Evolutionary conservation across 2,888 invertebrate genomes (phyloP).

Genomic region (Eremobia ochroleuca): DNA sequence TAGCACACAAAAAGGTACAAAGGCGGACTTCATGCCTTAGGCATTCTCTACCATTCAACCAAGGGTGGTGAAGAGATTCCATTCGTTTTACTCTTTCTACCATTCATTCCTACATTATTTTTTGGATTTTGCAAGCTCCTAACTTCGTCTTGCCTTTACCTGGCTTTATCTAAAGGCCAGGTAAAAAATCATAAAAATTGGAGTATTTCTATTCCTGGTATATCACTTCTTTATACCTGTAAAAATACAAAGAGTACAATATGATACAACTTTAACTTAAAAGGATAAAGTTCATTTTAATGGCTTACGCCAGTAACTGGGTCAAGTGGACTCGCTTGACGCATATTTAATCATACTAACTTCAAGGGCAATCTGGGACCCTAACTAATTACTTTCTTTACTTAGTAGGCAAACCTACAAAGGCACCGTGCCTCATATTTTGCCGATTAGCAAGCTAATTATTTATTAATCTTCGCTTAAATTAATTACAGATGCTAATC

Average conservation of each 20-base stretch:
- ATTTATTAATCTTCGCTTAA: constrained; percentile 54
- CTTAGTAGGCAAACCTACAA: constrained; percentile 59
- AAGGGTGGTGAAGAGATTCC: too few species aligned
- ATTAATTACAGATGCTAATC: constrained; percentile 41
- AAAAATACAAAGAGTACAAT: not conserved
- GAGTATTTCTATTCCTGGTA: not conserved
- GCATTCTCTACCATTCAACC: too few species aligned
- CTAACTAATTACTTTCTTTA: constrained; percentile 66
- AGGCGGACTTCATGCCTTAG: too few species aligned
- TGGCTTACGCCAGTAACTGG: constrained; percentile 47
- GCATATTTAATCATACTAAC: constrained; percentile 63
- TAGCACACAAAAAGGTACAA: too few species aligned
- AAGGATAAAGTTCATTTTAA: constrained; percentile 55
- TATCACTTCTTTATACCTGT: not conserved
- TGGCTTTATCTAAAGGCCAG: not conserved
- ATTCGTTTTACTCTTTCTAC: not conserved
- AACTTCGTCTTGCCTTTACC: too few species aligned
- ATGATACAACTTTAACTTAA: constrained; percentile 7
- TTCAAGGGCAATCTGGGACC: constrained; percentile 55
- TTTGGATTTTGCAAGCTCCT: not conserved
- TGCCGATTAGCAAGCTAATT: constrained; percentile 54
- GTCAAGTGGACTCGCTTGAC: constrained; percentile 50
- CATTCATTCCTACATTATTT: not conserved
- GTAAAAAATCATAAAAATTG: too few species aligned
- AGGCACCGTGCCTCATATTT: constrained; percentile 54